Base-by-base conservation (phyloP, 1,140 invertebrate species). In the Vollenhovia emeryi region DNA sequence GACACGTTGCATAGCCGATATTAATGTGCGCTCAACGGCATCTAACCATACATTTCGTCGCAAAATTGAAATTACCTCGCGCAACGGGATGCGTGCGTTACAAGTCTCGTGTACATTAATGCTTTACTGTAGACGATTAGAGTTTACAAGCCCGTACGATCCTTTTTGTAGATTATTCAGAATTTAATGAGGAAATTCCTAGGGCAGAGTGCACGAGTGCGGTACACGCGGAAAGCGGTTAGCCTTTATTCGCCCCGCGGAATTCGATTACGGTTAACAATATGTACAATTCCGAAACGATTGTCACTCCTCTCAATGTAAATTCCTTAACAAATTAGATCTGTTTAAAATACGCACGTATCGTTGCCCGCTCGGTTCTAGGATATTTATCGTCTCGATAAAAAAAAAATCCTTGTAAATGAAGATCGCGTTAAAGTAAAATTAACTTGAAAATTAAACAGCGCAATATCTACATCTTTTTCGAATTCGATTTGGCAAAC, bases 1-100 rank as follows among this genome's bases (percentile, higher is more conserved):
- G 71, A 62, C 24, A 59, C n/a, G 43, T 18, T 30, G 24, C 73
- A 40, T 27, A 40, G 30, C 24, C 43, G 43, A 64, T 64, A 62
- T 50, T 40, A 43, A 76, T 84, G 15, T 52, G 30, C 24, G 43
- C 27, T 36, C 27, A 15, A 75, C 13, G n/a, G 43, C 48, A 76
- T 69, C 86, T 89, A 66, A 89, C 48, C 62, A 64, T 66, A 69
- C 45, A 88, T n/a, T 62, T 75, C 64, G 57, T 30, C 50, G 73
- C 82, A 43, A 86, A 89, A 86, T 89, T 33, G 30, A 75, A 84
- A 89, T 89, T 86, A 89, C 71, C 66, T 52, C 74, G 73, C 66
- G 62, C 73, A 78, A 60, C 71, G 45, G 40, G 59, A 89, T 48
- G 66, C 21, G 73, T 57, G 55, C 80, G 62, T 84, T 86, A n/a